Evolutionary conservation across 92 coral and sea anemone species (phyloP).

Genomic region (Muricea muricata): DNA sequence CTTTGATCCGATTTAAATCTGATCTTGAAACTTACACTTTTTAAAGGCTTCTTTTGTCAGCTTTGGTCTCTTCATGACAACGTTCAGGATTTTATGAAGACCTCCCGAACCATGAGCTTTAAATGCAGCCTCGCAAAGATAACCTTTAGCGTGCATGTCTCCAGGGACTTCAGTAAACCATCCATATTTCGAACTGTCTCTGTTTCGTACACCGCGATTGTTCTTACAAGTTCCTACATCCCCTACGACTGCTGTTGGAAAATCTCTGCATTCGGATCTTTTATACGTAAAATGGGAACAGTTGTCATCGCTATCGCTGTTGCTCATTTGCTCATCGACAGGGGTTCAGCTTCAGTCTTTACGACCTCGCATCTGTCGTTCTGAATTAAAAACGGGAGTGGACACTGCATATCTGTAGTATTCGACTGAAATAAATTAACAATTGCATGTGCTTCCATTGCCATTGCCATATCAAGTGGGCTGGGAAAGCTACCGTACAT

Average conservation of each 20-base stretch:
- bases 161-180: conserved; percentile 6
- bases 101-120: neutral
- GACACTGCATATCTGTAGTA: neutral
- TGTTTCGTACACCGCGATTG: neutral
- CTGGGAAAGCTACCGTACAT: neutral
- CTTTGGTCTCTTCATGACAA: conserved; percentile 42
- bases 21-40: neutral
- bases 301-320: too few relatives aligned
- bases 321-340: neutral
- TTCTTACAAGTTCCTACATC: neutral
- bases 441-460: neutral
- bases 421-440: neutral
- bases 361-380: too few relatives aligned
- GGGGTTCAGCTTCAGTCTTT: too few relatives aligned
- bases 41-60: conserved; percentile 30
- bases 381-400: too few relatives aligned
- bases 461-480: neutral
- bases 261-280: neutral
- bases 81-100: conserved; percentile 12
- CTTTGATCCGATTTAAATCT: neutral
- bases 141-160: neutral
- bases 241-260: conserved; percentile 2
- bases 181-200: neutral
- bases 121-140: neutral
- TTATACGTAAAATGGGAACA: neutral